phyloP scores from a whole-genome alignment of 64 coral and sea anemone species.

The Cladopsammia gracilis region DNA sequence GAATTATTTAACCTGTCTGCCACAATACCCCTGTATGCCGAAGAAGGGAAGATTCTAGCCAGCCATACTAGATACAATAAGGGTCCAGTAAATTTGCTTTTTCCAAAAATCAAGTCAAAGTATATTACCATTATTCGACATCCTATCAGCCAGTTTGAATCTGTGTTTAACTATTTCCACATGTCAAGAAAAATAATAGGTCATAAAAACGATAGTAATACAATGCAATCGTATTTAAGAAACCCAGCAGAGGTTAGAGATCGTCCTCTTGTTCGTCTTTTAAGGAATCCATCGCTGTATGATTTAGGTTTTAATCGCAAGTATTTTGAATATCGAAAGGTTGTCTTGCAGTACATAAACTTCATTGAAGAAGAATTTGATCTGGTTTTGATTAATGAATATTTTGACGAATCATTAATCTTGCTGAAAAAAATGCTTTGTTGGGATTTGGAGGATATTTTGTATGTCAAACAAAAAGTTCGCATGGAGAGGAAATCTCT shows the following conservation, averaged over 20 bases:
- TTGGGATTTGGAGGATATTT: too few relatives aligned
- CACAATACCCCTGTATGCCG: background rate
- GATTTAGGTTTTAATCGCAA: background rate
- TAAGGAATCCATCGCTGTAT: background rate
- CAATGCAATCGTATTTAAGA: background rate
- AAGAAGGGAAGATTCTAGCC: background rate
- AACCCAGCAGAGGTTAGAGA: background rate
- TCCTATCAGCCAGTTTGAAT: conserved; percentile 1
- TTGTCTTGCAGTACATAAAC: background rate
- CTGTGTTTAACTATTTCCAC: background rate
- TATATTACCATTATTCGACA: background rate
- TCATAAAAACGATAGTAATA: background rate
- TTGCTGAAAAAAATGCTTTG: too few relatives aligned
- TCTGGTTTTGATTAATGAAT: background rate
- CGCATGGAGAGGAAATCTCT: too few relatives aligned
- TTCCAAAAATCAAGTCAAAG: background rate
- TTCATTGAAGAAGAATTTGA: background rate
- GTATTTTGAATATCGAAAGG: background rate
- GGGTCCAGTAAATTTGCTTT: background rate
- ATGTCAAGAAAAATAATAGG: background rate
- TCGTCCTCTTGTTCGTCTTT: background rate
- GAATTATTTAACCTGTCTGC: background rate
- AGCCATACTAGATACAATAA: background rate
- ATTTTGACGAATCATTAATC: too few relatives aligned
- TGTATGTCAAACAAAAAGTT: too few relatives aligned